phyloP scores from a whole-genome alignment of 1,140 invertebrate genomes.

The Pachyrhynchus sulphureomaculatus region DNA sequence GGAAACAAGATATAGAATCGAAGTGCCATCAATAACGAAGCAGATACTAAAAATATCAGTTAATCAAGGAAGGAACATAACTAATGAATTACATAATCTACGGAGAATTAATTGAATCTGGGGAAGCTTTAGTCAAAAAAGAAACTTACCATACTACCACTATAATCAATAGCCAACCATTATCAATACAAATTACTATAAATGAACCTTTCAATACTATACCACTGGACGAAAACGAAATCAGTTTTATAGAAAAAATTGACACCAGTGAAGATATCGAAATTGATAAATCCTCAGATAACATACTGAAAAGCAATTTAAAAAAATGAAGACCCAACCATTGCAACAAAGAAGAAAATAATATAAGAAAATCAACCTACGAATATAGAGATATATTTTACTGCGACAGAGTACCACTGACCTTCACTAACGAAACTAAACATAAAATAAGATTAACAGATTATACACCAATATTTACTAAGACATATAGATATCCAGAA shows the following conservation, averaged over 20 bases:
- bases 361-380: conserved; percentile 15
- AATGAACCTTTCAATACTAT: conserved; percentile 14
- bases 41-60: not conserved
- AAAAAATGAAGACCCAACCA: conserved; percentile 22
- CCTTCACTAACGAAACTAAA: conserved; percentile 26
- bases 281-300: not conserved
- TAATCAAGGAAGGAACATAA: not conserved
- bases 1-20: no score
- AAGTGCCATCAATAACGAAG: no score
- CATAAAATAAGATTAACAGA: conserved; percentile 29
- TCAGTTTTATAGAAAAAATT: conserved; percentile 21
- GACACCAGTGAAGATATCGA: not conserved
- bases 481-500: conserved; percentile 27
- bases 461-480: conserved; percentile 22
- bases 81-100: conserved; percentile 12
- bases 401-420: conserved; percentile 17
- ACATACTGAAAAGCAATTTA: conserved; percentile 15
- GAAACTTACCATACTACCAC: conserved; percentile 10
- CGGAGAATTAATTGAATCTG: conserved; percentile 10
- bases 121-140: conserved; percentile 21
- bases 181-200: conserved; percentile 16
- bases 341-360: conserved; percentile 26
- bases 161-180: conserved; percentile 15
- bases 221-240: conserved; percentile 4
- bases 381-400: conserved; percentile 31